Percentiles rank a stretch among this genome's conserved stretches.
Conservation (phyloP, 2,797 vertebrate genomes). For the Otus scops region DNA sequence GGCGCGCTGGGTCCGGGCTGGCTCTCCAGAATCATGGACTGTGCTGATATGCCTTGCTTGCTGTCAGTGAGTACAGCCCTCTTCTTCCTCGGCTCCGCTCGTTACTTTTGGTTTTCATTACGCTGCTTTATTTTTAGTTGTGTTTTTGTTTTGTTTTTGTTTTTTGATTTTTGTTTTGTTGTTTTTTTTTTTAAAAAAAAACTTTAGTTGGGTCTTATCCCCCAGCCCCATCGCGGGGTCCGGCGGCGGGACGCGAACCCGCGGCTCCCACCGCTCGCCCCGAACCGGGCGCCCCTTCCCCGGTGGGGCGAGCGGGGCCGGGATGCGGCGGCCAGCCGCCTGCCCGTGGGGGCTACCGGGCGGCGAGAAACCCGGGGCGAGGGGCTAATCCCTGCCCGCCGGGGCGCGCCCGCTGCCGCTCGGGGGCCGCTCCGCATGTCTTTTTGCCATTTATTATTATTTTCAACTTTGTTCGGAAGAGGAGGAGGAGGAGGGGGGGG, state of each 20-base stretch:
- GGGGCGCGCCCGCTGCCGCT: background rate
- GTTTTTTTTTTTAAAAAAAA: background rate
- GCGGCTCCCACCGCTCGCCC: fast-evolving
- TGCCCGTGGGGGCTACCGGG: conserved; percentile 76
- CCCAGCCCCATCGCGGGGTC: background rate
- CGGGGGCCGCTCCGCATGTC: background rate
- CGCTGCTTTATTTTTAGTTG: background rate
- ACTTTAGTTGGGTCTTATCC: background rate
- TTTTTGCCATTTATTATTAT: background rate
- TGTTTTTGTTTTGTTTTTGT: too few species aligned
- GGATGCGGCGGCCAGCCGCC: background rate
- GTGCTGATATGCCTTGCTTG: conserved; percentile 98
- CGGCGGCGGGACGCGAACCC: background rate
- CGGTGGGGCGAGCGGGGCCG: background rate
- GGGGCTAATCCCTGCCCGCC: conserved; percentile 56
- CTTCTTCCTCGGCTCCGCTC: background rate
- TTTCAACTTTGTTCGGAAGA: background rate
- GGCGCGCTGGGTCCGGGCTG: conserved; percentile 84
- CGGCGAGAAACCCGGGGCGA: conserved; percentile 78
- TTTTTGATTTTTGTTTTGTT: background rate
- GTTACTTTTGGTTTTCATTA: background rate
- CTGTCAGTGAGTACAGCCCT: conserved; percentile 92
- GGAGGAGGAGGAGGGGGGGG: background rate
- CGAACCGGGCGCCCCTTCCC: background rate
- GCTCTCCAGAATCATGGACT: conserved; percentile 99